Percentiles rank a stretch among this genome's conserved stretches.
phyloP scores from a whole-genome alignment of 2,797 vertebrate genomes.

The Acanthopagrus latus region DNA sequence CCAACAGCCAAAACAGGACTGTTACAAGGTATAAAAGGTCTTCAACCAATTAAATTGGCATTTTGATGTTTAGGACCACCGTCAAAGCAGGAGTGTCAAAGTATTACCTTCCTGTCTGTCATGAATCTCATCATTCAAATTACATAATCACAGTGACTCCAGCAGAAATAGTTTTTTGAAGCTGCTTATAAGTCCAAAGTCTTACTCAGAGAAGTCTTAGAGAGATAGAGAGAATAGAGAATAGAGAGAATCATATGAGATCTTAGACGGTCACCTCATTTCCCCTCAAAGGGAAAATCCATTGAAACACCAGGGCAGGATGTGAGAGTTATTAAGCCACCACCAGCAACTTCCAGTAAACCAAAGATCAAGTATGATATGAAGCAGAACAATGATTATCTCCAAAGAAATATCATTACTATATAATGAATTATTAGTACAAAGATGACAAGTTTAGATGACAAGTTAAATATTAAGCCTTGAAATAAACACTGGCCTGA shows the following conservation, averaged over 20 bases:
- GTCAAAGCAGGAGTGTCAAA: not conserved
- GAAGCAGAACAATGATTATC: not conserved
- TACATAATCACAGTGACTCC: not conserved
- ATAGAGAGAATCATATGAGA: not conserved
- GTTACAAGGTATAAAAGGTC: not conserved
- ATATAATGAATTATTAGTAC: no score
- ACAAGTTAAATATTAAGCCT: not conserved
- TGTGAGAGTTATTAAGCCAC: not conserved
- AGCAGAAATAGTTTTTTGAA: not conserved
- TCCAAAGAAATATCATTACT: not conserved
- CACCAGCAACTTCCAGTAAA: no score
- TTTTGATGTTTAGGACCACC: not conserved
- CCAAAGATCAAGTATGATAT: not conserved
- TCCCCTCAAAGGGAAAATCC: not conserved
- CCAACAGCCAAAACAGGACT: rapidly evolving
- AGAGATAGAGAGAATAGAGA: no score
- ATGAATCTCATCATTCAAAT: not conserved
- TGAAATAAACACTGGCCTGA: not conserved
- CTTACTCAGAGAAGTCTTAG: not conserved
- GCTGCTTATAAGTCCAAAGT: not conserved
- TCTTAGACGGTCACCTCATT: not conserved
- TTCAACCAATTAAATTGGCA: not conserved
- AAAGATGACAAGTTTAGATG: not conserved
- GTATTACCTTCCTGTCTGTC: not conserved
- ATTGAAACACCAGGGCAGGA: not conserved